Conservation (phyloP, 1,140 invertebrate genomes). For the Temnothorax longispinosus region DNA sequence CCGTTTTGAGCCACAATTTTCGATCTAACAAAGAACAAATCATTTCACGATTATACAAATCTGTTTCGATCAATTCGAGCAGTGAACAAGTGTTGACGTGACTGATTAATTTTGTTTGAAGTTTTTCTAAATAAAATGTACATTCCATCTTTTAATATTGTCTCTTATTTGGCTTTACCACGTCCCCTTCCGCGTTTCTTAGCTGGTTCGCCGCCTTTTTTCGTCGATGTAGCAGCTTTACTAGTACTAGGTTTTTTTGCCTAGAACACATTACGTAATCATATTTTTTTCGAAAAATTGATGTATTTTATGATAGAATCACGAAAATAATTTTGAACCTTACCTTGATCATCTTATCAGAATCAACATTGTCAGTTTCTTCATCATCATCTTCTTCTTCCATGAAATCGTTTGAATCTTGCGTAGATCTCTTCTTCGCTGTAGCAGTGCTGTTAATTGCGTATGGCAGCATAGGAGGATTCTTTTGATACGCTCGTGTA, state of each 20-base stretch:
- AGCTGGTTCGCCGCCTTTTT: conserved; percentile 22
- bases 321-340: conserved; percentile 62
- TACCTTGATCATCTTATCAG: conserved; percentile 94
- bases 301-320: conserved; percentile 24
- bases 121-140: conserved; percentile 58
- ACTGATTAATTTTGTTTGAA: conserved; percentile 26
- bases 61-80: not conserved
- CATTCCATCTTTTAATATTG: conserved; percentile 32
- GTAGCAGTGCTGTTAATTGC: conserved; percentile 87
- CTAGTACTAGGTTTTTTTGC: conserved; percentile 77
- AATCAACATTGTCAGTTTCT: conserved; percentile 88
- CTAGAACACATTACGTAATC: conserved; percentile 71
- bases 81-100: not conserved
- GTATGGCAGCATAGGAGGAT: conserved; percentile 89
- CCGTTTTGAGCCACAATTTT: conserved; percentile 10
- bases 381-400: conserved; percentile 87
- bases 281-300: conserved; percentile 27
- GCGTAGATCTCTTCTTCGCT: conserved; percentile 86
- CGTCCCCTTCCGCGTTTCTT: conserved; percentile 76
- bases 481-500: conserved; percentile 96
- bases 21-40: conserved; percentile 31
- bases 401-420: conserved; percentile 82
- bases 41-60: not conserved
- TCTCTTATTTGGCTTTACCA: conserved; percentile 72
- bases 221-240: conserved; percentile 57